These are phyloP conservation scores for Mobula birostris DNA, from an alignment of 2,113 vertebrate genomes.

Conservation along the genomic window DNA sequence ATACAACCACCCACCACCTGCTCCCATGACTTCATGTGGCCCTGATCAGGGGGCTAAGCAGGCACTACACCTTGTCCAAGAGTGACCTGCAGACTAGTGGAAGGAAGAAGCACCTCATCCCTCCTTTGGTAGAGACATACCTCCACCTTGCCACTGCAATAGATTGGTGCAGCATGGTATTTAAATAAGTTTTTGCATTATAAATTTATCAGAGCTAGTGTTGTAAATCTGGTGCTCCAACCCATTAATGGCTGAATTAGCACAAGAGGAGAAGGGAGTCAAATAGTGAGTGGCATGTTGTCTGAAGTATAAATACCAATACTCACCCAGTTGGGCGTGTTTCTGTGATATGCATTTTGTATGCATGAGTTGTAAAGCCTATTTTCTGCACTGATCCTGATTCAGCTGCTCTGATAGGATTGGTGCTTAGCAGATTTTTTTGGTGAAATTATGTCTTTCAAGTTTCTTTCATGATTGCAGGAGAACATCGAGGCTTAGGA, in stretches of 20 bases:
- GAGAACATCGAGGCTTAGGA: conserved; percentile 85
- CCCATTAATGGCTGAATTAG: not conserved
- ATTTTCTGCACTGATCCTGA: not conserved
- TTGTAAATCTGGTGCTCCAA: not conserved
- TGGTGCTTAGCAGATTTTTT: not conserved
- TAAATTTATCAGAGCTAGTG: not conserved
- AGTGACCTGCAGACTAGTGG: too few relatives aligned
- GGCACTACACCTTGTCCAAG: too few relatives aligned
- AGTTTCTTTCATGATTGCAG: conserved; percentile 50
- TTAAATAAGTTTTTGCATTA: not conserved
- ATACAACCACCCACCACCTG: too few relatives aligned
- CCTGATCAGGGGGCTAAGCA: too few relatives aligned
- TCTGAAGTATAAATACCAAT: not conserved
- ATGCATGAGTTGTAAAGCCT: not conserved
- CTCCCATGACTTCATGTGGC: too few relatives aligned
- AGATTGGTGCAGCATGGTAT: not conserved
- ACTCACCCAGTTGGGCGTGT: not conserved
- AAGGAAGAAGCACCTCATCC: too few relatives aligned
- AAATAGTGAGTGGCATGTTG: not conserved
- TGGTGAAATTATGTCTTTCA: not conserved
- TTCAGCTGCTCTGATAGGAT: not conserved
- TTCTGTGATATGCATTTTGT: not conserved
- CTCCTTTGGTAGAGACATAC: too few relatives aligned
- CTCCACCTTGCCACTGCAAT: not conserved
- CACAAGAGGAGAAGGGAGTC: not conserved